These are phyloP conservation scores for Neoascia interrupta DNA, from an alignment of 2,888 invertebrate genomes.

Conservation along the genomic window DNA sequence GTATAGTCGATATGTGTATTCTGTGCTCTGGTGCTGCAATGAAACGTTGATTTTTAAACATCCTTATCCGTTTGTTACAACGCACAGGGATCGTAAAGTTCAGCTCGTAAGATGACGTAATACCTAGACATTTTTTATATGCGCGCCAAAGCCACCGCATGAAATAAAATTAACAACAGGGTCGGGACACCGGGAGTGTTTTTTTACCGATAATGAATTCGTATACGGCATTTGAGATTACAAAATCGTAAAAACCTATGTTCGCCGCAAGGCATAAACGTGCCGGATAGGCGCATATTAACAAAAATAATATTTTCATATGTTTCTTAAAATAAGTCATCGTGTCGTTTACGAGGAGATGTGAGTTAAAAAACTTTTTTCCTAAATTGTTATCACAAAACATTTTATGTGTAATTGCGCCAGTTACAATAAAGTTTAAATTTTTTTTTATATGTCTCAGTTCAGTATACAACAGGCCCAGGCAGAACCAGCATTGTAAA, in stretches of 20 bases:
- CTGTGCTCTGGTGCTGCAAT: too few species aligned
- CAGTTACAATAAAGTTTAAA: too few species aligned
- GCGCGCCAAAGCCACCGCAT: conserved; percentile 13
- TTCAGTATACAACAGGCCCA: too few species aligned
- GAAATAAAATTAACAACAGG: conserved; percentile 16
- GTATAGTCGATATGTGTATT: conserved; percentile 4
- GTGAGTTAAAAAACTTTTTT: too few species aligned
- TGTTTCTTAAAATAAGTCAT: too few species aligned
- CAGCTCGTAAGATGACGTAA: conserved; percentile 23
- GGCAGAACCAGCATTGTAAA: too few species aligned
- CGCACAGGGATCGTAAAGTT: conserved; percentile 33
- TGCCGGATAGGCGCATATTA: background rate
- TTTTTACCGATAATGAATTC: conserved; percentile 25
- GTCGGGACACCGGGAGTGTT: too few species aligned
- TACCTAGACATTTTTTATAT: conserved; percentile 32
- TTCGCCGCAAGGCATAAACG: background rate
- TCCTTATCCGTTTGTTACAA: conserved; percentile 34
- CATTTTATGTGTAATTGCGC: too few species aligned
- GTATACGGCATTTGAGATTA: conserved; percentile 19
- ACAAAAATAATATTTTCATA: conserved; percentile 2
- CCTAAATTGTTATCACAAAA: too few species aligned
- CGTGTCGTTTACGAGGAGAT: too few species aligned
- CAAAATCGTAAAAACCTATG: conserved; percentile 15
- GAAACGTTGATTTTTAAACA: conserved; percentile 43
- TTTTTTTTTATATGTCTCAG: too few species aligned